Evolutionary conservation across 2,113 vertebrate species (phyloP).

Genomic region (Antechinus flavipes): DNA sequence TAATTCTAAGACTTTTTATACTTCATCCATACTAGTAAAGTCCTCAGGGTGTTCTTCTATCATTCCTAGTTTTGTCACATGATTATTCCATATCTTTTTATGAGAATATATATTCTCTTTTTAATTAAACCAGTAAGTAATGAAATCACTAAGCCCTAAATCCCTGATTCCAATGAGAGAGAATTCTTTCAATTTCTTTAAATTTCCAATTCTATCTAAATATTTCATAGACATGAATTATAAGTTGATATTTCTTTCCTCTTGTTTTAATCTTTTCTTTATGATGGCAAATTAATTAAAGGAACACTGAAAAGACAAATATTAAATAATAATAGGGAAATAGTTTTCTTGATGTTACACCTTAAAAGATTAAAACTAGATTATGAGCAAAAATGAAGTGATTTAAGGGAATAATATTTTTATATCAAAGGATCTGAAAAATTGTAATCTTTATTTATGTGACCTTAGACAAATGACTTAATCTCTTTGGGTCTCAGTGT

Average conservation of each 20-base stretch:
- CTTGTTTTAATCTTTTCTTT: background rate
- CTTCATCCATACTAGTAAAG: background rate
- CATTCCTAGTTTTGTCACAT: background rate
- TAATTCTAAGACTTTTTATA: background rate
- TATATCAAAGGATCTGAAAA: background rate
- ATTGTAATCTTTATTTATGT: background rate
- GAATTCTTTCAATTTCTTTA: background rate
- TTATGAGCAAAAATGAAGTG: background rate
- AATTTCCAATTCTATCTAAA: background rate
- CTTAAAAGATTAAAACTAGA: background rate
- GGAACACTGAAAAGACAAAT: background rate
- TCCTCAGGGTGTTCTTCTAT: background rate
- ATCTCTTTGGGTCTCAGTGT: background rate
- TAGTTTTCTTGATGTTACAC: background rate
- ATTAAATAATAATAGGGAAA: background rate
- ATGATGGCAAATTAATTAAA: background rate
- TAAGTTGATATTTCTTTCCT: background rate
- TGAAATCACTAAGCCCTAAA: background rate
- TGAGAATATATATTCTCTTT: background rate
- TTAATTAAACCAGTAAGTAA: background rate
- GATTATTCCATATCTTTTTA: background rate
- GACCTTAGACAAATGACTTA: background rate
- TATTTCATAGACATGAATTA: background rate
- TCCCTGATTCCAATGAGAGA: rapidly evolving
- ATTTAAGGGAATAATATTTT: background rate